phyloP scores from a whole-genome alignment of 2,888 invertebrate species.

The Notocelia uddmanniana region DNA sequence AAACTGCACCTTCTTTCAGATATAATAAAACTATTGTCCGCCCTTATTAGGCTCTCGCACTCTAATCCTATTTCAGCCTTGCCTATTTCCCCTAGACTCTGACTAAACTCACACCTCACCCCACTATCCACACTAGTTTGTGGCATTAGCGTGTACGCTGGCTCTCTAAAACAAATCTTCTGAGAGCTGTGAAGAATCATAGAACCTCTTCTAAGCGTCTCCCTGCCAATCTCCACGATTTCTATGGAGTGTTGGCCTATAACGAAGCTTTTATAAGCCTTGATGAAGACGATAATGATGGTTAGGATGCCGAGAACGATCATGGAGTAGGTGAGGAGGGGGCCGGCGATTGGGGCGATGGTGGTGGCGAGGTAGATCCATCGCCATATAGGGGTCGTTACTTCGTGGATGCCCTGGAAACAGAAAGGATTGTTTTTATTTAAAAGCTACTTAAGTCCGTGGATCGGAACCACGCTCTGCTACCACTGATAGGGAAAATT shows the following conservation, averaged over 20 bases:
- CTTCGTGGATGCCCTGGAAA: constrained; percentile 90
- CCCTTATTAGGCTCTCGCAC: constrained; percentile 70
- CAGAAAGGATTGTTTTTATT: constrained; percentile 39
- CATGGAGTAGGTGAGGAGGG: constrained; percentile 89
- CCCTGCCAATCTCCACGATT: constrained; percentile 91
- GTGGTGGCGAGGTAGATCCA: constrained; percentile 94
- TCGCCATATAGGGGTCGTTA: constrained; percentile 91
- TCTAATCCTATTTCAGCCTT: constrained; percentile 68
- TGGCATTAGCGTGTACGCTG: constrained; percentile 70
- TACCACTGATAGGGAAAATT: too few species aligned
- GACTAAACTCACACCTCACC: constrained; percentile 54
- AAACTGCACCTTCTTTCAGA: constrained; percentile 70
- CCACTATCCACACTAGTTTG: constrained; percentile 42
- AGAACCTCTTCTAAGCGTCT: constrained; percentile 89
- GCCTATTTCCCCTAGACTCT: constrained; percentile 68
- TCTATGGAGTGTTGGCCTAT: constrained; percentile 89
- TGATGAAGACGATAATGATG: constrained; percentile 88
- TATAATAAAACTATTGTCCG: constrained; percentile 75
- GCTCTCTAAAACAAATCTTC: constrained; percentile 85
- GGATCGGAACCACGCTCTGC: too few species aligned
- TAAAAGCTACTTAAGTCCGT: too few species aligned
- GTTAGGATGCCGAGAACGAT: constrained; percentile 89
- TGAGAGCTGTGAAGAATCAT: constrained; percentile 86
- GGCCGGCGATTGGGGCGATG: constrained; percentile 90
- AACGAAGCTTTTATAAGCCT: constrained; percentile 91